Base-by-base conservation (phyloP, 2,888 invertebrate species). In the Athrips mouffetella region DNA sequence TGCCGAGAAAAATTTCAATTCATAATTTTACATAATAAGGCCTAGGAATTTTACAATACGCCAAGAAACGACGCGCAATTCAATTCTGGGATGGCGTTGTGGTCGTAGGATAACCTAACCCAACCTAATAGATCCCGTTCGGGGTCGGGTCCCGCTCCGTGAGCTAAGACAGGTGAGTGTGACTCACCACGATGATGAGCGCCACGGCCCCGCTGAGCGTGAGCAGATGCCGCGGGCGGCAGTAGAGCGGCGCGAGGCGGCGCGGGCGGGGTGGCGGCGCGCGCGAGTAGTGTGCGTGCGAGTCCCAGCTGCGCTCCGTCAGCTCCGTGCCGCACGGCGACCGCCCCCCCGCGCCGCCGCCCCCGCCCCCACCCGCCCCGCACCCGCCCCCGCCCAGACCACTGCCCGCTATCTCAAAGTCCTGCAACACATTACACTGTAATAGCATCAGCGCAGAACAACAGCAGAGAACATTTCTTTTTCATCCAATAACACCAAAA, bases 401-500 rank as follows among this genome's bases (percentile, higher is more conserved):
- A 78, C 89, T 89, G 70, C 89, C 89, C 69, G 89, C 89, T 79
- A 89, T 89, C 82, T 89, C 89, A 76, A 86, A 87, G 76, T 89
- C 89, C 80, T 81, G 73, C 39, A 51, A 44, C 48, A 37, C 56
- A n/a, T n/a, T 1, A n/a, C 11, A 7, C 2, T 31, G 15, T 35
- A 3, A 33, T 15, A 1, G 18, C 10, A 10, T 13, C 7, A 3
- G 11, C 10, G n/a, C 15, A 15, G 31, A 13, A 13, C 13, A 13
- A 4, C 7, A 1, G 31, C 15, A 15, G 5, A 31, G 15, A 6
- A 15, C n/a, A n/a, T n/a, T n/a, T n/a, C n/a, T n/a, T n/a, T n/a
- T n/a, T n/a, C n/a, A n/a, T n/a, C n/a, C n/a, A n/a, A n/a, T n/a
- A n/a, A n/a, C n/a, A n/a, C n/a, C n/a, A n/a, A n/a, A n/a, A n/a